A percentile compares a stretch with the other conserved stretches of the same genome.
These are phyloP conservation scores for Tipula unca DNA, from an alignment of 2,888 invertebrate genomes.

Conservation along the genomic window DNA sequence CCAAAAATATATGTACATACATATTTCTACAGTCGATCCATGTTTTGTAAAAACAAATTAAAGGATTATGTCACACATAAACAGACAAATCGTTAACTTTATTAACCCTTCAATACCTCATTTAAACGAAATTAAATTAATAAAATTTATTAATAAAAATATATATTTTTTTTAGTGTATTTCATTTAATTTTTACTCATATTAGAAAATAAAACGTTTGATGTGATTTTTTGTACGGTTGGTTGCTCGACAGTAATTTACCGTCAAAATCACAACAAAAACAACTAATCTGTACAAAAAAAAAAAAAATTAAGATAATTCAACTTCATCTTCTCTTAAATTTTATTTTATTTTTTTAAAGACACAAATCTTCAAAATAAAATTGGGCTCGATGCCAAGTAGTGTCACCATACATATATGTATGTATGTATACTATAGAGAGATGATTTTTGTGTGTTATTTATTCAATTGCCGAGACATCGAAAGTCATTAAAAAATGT, in stretches of 20 bases:
- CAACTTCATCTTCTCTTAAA: neutral
- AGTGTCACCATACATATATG: neutral
- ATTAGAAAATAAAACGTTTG: constrained; percentile 1
- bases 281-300: neutral
- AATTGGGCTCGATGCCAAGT: neutral
- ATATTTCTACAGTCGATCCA: neutral
- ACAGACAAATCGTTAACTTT: neutral
- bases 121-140: neutral
- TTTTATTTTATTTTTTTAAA: neutral
- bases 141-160: neutral
- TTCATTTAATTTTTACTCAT: neutral
- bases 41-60: neutral
- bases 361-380: constrained; percentile 14
- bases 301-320: neutral
- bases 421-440: neutral
- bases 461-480: neutral
- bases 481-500: neutral
- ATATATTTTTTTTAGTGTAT: neutral
- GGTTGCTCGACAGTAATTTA: constrained; percentile 14
- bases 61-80: neutral
- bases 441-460: neutral
- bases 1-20: neutral
- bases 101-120: neutral
- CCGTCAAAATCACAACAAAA: neutral
- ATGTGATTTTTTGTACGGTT: neutral